Evolutionary conservation across 2,888 invertebrate genomes (phyloP).

Genomic region (Calameuta idolon): DNA sequence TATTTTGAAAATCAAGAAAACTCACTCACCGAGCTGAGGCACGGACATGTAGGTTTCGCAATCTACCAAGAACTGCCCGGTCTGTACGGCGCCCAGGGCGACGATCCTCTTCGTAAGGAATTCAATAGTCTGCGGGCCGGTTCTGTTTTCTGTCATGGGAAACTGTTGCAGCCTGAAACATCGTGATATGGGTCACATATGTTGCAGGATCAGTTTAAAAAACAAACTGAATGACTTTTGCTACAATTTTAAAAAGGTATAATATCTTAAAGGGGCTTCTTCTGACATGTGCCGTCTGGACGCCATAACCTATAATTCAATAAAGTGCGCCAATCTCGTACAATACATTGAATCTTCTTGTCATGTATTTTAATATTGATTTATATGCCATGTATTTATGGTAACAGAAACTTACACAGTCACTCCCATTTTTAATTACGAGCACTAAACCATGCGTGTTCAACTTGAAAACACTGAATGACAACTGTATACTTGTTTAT

Average conservation of each 20-base stretch:
- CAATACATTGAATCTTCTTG: not conserved
- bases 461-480: not conserved
- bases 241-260: not conserved
- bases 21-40: conserved; percentile 74
- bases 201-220: not conserved
- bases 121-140: conserved; percentile 92
- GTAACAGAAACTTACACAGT: conserved; percentile 70
- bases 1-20: not conserved
- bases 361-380: not conserved
- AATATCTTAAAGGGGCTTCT: not conserved
- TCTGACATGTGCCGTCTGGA: not conserved
- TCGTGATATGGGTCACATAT: conserved; percentile 10
- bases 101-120: conserved; percentile 85
- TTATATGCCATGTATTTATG: not conserved
- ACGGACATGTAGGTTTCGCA: conserved; percentile 93
- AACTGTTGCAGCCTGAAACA: conserved; percentile 81
- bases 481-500: not conserved
- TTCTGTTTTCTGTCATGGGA: conserved; percentile 88
- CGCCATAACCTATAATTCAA: not conserved
- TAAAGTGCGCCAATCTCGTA: not conserved
- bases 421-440: conserved; percentile 72
- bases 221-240: not conserved
- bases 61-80: conserved; percentile 93
- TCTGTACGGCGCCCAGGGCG: conserved; percentile 87
- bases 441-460: not conserved